Evolutionary conservation across 2,797 vertebrate genomes (phyloP), one percentile per base, ranked within the genome.

Genomic region (Urophycis tenuis): DNA sequence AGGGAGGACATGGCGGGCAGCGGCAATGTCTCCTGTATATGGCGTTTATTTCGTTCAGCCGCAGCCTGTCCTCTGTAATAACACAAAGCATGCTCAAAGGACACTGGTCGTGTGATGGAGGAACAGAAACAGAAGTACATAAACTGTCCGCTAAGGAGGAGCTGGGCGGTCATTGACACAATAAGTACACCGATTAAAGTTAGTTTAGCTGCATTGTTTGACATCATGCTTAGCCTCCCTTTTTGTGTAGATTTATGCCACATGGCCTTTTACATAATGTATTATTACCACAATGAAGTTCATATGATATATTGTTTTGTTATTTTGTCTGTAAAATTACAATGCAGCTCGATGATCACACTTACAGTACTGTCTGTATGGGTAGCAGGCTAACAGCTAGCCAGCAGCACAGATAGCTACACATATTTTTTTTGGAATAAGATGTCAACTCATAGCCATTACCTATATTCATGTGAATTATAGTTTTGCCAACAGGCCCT

Each of bases 1-100:
- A 33, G 53, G 30, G 74, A 90, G 78, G 85, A 89, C 90, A 91
- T 91, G 79, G 78, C 82, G 76, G 78, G 79, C 35, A 77, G 67
- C 72, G 72, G 45, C 67, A 75, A 30, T 77, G 64, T 36, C 77
- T 81, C 77, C 86, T 80, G 86, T 86, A 84, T 85, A 74, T 85
- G 82, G 77, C 80, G 72, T 77, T 76, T 69, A n/a, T 75, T 70
- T 32, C 75, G 60, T 29, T 67, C 60, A 67, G 60, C 25, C 25
- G 29, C 60, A 29, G 60, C 60, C 10, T 10, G 10, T 67, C 60
- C 74, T 81, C 30, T 80, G 80, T 39, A 64, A 64, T n/a, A 81
- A 35, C 67, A 73, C 77, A 25, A 39, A 67, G 73, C 35, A 71
- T 67, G 74, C 78, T 82, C 86, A 78, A 76, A 75, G 85, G 72